These are phyloP conservation scores for Aplocera efformata DNA, from an alignment of 2,888 invertebrate genomes.

Conservation along the genomic window DNA sequence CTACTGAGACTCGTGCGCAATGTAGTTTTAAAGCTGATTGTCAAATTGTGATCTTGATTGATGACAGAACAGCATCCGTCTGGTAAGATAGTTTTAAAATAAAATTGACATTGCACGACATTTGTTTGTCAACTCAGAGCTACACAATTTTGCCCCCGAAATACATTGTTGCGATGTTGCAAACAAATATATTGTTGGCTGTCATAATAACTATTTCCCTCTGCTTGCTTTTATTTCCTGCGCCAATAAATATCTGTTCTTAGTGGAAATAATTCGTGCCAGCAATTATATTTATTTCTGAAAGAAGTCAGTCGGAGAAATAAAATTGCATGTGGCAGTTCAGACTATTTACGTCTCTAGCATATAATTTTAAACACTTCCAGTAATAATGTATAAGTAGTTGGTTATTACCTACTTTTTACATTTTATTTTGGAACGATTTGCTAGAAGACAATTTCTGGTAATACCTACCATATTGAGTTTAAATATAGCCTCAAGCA, in stretches of 20 bases:
- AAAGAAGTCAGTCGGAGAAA: slow-evolving; percentile 13
- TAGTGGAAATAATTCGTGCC: slow-evolving; percentile 6
- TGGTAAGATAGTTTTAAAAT: too few species aligned
- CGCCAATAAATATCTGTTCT: slow-evolving; percentile 5
- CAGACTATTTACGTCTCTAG: slow-evolving; percentile 35
- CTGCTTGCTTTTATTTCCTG: slow-evolving; percentile 1
- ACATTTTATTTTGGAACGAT: slow-evolving; percentile 16
- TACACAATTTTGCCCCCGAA: too few species aligned
- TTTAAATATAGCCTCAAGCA: not conserved
- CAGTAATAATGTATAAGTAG: slow-evolving; percentile 23
- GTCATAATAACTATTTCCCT: too few species aligned
- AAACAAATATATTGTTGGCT: too few species aligned
- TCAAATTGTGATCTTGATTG: too few species aligned
- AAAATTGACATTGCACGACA: too few species aligned
- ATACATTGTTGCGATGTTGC: too few species aligned
- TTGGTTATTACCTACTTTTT: slow-evolving; percentile 32
- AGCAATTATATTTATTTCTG: slow-evolving; percentile 16
- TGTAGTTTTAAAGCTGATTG: too few species aligned
- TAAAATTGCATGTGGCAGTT: slow-evolving; percentile 21
- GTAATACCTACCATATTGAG: slow-evolving; percentile 1
- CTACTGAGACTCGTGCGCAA: too few species aligned
- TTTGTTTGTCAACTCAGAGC: too few species aligned
- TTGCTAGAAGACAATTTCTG: slow-evolving; percentile 9
- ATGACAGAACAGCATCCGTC: too few species aligned
- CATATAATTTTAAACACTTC: slow-evolving; percentile 40